Percentiles rank a stretch among this genome's conserved stretches.
Conservation (phyloP, 2,888 invertebrate genomes). For the Chorisops tibialis region DNA sequence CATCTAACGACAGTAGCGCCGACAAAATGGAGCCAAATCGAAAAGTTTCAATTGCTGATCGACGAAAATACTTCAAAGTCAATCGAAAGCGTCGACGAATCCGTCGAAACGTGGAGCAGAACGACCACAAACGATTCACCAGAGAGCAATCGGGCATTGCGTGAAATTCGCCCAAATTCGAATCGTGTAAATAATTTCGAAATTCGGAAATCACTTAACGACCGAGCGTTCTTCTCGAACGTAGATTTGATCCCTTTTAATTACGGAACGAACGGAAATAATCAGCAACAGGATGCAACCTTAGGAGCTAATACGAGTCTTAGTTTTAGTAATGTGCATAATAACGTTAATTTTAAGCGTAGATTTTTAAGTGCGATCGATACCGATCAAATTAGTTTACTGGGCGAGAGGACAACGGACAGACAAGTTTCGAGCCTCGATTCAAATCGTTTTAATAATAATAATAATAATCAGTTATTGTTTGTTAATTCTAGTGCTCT, state of each 20-base stretch:
- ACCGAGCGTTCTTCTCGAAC: background rate
- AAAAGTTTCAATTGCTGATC: constrained; percentile 29
- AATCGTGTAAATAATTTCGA: background rate
- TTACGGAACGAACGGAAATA: background rate
- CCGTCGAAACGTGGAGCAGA: background rate
- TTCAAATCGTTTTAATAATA: background rate
- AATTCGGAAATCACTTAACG: background rate
- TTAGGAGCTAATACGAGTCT: background rate
- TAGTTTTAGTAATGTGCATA: background rate
- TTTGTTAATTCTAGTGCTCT: background rate
- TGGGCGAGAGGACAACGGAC: too few relatives aligned
- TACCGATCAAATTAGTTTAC: too few relatives aligned
- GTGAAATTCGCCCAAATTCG: background rate
- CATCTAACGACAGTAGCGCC: background rate
- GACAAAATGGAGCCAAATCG: constrained; percentile 37
- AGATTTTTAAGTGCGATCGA: background rate
- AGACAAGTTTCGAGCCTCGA: background rate
- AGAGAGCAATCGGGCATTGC: background rate
- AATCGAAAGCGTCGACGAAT: constrained; percentile 31
- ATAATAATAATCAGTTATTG: background rate
- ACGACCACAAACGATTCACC: constrained; percentile 1
- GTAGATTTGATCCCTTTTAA: background rate
- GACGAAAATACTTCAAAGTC: constrained; percentile 33
- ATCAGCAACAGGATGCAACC: background rate
- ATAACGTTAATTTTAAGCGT: background rate